Percentiles rank a stretch among this genome's conserved stretches.
These are phyloP conservation scores for Marmota monax DNA, from an alignment of 2,113 vertebrate species.

Conservation along the genomic window DNA sequence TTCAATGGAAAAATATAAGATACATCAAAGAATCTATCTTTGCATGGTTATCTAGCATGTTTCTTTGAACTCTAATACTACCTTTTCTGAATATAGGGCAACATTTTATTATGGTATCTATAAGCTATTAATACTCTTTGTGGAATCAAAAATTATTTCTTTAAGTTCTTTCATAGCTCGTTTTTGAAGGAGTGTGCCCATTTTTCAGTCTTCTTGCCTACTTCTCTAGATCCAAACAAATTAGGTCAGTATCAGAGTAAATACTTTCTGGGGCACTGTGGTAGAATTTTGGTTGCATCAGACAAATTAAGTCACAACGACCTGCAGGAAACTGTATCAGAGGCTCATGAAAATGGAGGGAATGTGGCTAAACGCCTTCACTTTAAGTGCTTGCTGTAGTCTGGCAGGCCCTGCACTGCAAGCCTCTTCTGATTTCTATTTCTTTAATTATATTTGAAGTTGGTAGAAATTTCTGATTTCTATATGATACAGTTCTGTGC, in stretches of 20 bases:
- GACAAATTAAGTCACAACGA: neutral
- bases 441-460: too few relatives aligned
- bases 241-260: neutral
- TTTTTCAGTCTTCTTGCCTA: constrained; percentile 3
- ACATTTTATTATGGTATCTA: neutral
- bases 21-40: neutral
- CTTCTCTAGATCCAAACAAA: constrained; percentile 19
- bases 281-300: neutral
- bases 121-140: neutral
- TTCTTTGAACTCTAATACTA: neutral
- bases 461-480: neutral
- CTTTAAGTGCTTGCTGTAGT: neutral
- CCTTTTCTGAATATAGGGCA: neutral
- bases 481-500: fast-evolving
- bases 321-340: neutral
- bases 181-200: neutral
- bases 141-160: neutral
- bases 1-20: neutral
- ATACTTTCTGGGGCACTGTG: neutral
- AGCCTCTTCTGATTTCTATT: neutral
- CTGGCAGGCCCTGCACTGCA: neutral
- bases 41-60: neutral
- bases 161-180: neutral
- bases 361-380: neutral
- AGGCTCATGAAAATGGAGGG: neutral